Evolutionary conservation across 2,888 invertebrate genomes (phyloP).

Genomic region (Eudasyphora cyanicolor): DNA sequence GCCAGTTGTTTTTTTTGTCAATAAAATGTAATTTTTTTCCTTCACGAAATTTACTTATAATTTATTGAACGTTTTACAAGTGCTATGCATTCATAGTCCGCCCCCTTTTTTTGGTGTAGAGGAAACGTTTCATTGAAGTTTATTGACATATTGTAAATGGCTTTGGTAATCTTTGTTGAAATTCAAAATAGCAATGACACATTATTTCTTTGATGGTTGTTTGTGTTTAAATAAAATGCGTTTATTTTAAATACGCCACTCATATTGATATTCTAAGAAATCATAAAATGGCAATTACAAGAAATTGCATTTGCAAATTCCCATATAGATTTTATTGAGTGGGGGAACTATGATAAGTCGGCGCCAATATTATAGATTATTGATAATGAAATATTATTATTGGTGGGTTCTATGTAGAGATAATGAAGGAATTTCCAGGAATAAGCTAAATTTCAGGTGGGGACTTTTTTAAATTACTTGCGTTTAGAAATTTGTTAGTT

Average conservation of each 20-base stretch:
- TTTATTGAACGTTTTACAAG: too few species aligned
- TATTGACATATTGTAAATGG: constrained; percentile 41
- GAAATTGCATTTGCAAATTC: constrained; percentile 10
- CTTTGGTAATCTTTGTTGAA: neutral
- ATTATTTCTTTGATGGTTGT: neutral
- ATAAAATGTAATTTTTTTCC: too few species aligned
- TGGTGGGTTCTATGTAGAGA: neutral
- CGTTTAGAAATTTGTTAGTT: too few species aligned
- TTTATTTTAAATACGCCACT: constrained; percentile 23
- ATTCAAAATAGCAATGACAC: constrained; percentile 32
- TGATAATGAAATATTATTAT: neutral
- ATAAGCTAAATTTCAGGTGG: too few species aligned
- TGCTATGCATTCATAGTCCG: too few species aligned
- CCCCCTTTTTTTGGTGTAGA: neutral
- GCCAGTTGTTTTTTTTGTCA: too few species aligned
- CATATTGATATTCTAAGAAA: constrained; percentile 18
- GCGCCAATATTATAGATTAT: neutral
- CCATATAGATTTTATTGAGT: neutral
- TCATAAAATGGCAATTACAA: constrained; percentile 15
- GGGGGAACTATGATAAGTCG: neutral
- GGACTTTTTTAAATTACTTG: too few species aligned
- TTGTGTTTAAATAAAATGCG: neutral
- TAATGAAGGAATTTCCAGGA: constrained; percentile 22
- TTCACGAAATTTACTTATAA: too few species aligned
- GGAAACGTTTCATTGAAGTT: neutral